Conservation (phyloP, 2,113 vertebrate genomes). For the Gorsachius goisagi region DNA sequence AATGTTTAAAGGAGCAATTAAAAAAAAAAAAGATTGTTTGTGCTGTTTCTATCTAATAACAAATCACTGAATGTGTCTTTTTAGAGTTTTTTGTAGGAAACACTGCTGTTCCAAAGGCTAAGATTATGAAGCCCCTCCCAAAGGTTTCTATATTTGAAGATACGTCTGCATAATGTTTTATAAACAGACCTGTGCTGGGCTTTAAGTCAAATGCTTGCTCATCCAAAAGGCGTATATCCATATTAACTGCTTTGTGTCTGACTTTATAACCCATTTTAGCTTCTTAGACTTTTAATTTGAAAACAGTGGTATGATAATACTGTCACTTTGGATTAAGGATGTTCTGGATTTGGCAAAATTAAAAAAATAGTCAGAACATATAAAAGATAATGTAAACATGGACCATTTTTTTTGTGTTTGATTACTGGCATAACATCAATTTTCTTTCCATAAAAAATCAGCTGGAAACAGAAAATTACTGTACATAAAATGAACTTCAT, state of each 20-base stretch:
- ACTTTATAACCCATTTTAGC: not conserved
- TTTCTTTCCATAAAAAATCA: not conserved
- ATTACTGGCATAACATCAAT: not conserved
- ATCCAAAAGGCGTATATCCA: not conserved
- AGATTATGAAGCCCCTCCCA: not conserved
- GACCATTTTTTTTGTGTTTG: not conserved
- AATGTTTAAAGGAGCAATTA: not conserved
- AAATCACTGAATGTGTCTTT: not conserved
- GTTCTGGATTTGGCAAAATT: not conserved
- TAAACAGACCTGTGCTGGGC: not conserved
- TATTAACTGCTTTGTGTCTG: not conserved
- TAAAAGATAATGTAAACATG: not conserved
- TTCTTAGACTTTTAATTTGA: not conserved
- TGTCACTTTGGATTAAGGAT: not conserved
- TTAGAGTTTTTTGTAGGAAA: not conserved
- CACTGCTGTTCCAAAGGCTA: not conserved
- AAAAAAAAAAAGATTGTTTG: not conserved
- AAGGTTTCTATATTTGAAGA: not conserved
- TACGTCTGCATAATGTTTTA: not conserved
- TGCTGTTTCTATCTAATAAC: not conserved
- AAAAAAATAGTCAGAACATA: accelerated
- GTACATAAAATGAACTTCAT: not conserved
- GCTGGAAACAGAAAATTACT: not conserved
- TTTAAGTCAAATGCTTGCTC: not conserved
- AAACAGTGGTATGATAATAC: not conserved